A percentile compares a stretch with the other conserved stretches of the same genome.
Evolutionary conservation across 2,113 vertebrate species (phyloP).

Genomic region (Isurus oxyrinchus): DNA sequence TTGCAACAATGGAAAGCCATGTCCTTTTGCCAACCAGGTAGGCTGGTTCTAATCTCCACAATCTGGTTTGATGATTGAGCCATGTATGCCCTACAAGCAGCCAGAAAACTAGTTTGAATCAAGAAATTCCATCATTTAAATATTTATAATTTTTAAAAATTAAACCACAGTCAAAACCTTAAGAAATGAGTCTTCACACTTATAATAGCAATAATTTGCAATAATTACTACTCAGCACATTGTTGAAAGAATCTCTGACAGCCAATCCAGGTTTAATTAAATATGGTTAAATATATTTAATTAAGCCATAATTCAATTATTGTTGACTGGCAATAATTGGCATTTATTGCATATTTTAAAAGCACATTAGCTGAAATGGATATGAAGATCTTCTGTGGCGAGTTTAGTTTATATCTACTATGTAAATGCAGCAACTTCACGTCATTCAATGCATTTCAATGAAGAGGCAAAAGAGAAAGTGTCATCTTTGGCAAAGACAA

Average conservation of each 20-base stretch:
- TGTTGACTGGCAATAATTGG: neutral
- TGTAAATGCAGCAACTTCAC: neutral
- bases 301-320: neutral
- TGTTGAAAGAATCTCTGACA: neutral
- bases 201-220: neutral
- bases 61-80: neutral
- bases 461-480: neutral
- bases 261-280: neutral
- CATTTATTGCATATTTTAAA: neutral
- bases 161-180: neutral
- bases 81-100: neutral
- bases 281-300: neutral
- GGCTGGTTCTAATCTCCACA: neutral
- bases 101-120: neutral
- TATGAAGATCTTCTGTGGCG: neutral
- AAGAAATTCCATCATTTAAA: neutral
- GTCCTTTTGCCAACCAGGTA: neutral
- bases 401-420: neutral
- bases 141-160: neutral
- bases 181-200: neutral
- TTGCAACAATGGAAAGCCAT: neutral
- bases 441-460: neutral
- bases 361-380: neutral
- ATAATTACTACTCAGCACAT: neutral
- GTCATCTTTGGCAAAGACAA: neutral